phyloP scores from a whole-genome alignment of 2,888 invertebrate genomes.

The Cacoxenus indagator region DNA sequence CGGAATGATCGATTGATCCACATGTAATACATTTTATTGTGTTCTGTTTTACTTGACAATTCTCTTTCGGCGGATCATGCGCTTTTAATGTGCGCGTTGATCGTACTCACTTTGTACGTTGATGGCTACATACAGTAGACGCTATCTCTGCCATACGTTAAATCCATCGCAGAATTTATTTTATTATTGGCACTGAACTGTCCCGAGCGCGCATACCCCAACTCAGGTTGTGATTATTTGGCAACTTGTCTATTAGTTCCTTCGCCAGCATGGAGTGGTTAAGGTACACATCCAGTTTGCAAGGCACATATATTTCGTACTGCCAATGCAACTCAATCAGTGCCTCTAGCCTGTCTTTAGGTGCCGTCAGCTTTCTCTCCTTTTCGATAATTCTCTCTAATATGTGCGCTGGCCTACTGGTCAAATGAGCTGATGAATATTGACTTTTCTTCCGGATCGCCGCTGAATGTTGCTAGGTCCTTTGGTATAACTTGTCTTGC shows the following conservation, averaged over 20 bases:
- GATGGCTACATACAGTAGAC: too few relatives aligned
- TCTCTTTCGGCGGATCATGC: not conserved
- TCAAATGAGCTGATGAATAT: not conserved
- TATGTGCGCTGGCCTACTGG: too few relatives aligned
- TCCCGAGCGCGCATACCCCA: slow-evolving; percentile 11
- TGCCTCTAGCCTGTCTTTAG: not conserved
- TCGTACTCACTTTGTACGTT: not conserved
- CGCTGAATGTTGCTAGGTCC: too few relatives aligned
- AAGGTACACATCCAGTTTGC: slow-evolving; percentile 27
- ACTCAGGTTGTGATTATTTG: slow-evolving; percentile 28
- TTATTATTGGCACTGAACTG: not conserved
- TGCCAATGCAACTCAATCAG: not conserved
- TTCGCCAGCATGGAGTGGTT: slow-evolving; percentile 31
- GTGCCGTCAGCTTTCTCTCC: not conserved
- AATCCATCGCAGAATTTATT: not conserved
- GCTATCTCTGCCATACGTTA: not conserved
- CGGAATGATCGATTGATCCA: too few relatives aligned
- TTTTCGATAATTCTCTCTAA: too few relatives aligned
- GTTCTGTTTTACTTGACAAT: too few relatives aligned
- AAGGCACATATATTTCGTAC: slow-evolving; percentile 2
- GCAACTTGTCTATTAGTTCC: slow-evolving; percentile 26
- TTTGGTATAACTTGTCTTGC: too few relatives aligned
- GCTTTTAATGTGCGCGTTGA: not conserved
- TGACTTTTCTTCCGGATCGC: too few relatives aligned
- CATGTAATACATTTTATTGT: too few relatives aligned